Conservation (phyloP, 2,888 invertebrate genomes). For the Notodonta ziczac region DNA sequence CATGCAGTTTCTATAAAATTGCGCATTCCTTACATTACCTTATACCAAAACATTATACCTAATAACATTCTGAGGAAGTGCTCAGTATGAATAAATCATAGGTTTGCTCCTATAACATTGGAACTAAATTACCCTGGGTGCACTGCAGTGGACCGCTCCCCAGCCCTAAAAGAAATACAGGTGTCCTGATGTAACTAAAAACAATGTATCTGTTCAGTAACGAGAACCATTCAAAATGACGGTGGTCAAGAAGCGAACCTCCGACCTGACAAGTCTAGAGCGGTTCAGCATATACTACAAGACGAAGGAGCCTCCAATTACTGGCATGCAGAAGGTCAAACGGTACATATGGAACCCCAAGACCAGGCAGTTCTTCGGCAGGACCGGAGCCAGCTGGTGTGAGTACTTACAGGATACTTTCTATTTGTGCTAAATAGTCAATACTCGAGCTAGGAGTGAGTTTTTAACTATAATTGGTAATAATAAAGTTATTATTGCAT, state of each 20-base stretch:
- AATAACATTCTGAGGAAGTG: no score
- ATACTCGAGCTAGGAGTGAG: no score
- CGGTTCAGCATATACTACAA: constrained; percentile 87
- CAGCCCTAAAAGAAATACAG: background rate
- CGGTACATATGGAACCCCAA: constrained; percentile 91
- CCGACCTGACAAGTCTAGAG: constrained; percentile 83
- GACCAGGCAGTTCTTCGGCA: constrained; percentile 89
- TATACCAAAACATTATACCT: no score
- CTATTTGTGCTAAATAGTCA: background rate
- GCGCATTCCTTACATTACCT: no score
- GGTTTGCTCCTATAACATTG: no score
- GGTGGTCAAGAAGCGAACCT: constrained; percentile 81
- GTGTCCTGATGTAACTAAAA: background rate
- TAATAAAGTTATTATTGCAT: no score
- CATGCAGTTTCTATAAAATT: no score
- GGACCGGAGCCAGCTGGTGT: constrained; percentile 94
- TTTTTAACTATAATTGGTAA: no score
- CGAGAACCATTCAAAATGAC: constrained; percentile 68
- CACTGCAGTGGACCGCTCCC: no score
- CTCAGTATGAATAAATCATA: no score
- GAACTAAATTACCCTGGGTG: no score
- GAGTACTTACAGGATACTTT: constrained; percentile 72
- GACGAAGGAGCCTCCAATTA: constrained; percentile 85
- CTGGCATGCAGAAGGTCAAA: constrained; percentile 84
- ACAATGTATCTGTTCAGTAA: background rate